Percentiles rank a stretch among this genome's conserved stretches.
These are phyloP conservation scores for Galerucella nymphaeae DNA, from an alignment of 2,888 invertebrate species.

Conservation along the genomic window DNA sequence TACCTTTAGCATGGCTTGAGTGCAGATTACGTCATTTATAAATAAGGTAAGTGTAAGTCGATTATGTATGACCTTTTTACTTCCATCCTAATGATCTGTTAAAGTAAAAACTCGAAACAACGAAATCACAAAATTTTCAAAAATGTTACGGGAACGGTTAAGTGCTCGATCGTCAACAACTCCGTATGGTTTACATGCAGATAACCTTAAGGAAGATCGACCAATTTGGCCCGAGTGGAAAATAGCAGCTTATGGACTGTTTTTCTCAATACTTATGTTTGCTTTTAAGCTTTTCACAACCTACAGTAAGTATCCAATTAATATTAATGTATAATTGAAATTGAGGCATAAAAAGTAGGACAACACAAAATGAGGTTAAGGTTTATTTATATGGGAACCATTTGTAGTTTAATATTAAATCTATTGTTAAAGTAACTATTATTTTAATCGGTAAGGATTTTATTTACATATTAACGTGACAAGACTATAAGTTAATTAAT, in stretches of 20 bases:
- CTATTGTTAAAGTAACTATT: not conserved
- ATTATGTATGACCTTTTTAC: conserved; percentile 39
- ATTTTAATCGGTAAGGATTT: not conserved
- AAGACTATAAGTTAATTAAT: not conserved
- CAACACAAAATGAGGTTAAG: conserved; percentile 13
- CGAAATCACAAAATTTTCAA: not conserved
- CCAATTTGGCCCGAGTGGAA: conserved; percentile 56
- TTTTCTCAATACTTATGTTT: conserved; percentile 57
- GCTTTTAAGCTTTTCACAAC: conserved; percentile 53
- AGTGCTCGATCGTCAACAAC: conserved; percentile 43
- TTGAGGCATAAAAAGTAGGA: not conserved
- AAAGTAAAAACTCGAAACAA: conserved; percentile 13
- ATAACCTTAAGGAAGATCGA: conserved; percentile 44
- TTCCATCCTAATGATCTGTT: conserved; percentile 21
- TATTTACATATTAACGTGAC: not conserved
- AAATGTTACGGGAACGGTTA: conserved; percentile 48
- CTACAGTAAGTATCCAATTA: conserved; percentile 58
- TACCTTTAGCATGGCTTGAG: not conserved
- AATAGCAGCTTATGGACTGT: conserved; percentile 57
- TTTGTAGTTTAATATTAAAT: not conserved
- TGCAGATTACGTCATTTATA: conserved; percentile 44
- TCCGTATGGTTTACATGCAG: conserved; percentile 41
- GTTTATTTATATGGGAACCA: conserved; percentile 6
- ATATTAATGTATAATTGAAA: conserved; percentile 1
- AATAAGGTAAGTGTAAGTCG: conserved; percentile 51